Percentiles rank a stretch among this genome's conserved stretches.
phyloP scores from a whole-genome alignment of 2,797 vertebrate genomes.

The Synaphobranchus kaupii region DNA sequence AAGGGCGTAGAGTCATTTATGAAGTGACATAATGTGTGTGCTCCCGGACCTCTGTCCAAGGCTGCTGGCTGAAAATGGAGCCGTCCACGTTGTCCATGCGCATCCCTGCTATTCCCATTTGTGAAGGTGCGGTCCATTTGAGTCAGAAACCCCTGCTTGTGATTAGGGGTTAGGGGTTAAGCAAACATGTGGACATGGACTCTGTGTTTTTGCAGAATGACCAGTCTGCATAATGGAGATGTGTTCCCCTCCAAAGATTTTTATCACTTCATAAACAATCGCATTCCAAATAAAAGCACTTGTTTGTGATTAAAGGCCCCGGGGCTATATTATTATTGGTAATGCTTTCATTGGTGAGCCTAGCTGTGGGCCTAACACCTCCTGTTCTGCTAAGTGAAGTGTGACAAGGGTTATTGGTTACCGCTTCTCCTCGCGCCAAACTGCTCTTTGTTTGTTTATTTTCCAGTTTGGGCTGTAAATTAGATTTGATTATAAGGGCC shows the following conservation, averaged over 20 bases:
- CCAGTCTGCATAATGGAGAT: background rate
- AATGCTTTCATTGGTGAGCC: background rate
- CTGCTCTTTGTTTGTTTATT: background rate
- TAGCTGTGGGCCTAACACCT: background rate
- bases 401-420: background rate
- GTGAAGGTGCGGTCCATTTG: no score
- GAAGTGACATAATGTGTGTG: background rate
- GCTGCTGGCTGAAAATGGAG: no score
- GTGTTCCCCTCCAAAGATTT: background rate
- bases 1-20: background rate
- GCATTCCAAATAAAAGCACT: background rate
- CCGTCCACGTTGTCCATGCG: no score
- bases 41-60: no score
- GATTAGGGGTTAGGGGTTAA: background rate
- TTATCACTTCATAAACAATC: background rate
- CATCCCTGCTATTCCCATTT: no score
- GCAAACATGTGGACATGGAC: background rate
- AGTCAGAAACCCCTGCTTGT: background rate
- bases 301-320: background rate
- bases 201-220: background rate
- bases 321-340: background rate
- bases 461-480: background rate
- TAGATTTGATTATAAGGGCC: background rate
- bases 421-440: background rate
- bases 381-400: background rate